Conservation (phyloP, 2,797 vertebrate genomes). For the Hirundo rustica region DNA sequence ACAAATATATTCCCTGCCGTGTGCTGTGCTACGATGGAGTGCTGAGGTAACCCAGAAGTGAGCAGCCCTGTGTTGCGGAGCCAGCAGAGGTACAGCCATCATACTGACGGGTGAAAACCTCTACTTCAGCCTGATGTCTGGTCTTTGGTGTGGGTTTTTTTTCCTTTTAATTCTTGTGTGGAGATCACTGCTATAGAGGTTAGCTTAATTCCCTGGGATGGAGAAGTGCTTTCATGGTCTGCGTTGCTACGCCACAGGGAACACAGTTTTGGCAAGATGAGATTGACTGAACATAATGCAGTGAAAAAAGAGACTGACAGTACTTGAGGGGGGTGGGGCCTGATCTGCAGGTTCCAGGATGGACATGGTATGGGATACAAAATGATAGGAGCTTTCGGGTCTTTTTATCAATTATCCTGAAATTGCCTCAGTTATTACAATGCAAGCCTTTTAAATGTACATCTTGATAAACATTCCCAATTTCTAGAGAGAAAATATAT, state of each 20-base stretch:
- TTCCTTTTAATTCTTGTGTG: neutral
- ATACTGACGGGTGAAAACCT: neutral
- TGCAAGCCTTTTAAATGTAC: neutral
- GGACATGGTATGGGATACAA: neutral
- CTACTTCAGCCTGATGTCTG: neutral
- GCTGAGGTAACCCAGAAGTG: neutral
- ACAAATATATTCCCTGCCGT: neutral
- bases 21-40: neutral
- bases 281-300: neutral
- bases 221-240: neutral
- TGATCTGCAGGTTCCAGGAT: neutral
- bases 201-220: neutral
- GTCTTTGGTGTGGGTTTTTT: neutral
- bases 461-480: neutral
- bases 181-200: neutral
- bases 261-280: neutral
- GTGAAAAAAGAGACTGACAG: neutral
- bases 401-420: neutral
- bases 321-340: neutral
- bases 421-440: neutral
- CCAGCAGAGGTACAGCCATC: neutral
- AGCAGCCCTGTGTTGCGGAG: rapidly evolving
- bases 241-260: neutral
- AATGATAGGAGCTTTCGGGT: neutral
- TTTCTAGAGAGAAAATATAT: neutral